Percentiles rank a stretch among this genome's conserved stretches.
These are phyloP conservation scores for Idaea biselata DNA, from an alignment of 2,888 invertebrate genomes.

Conservation along the genomic window DNA sequence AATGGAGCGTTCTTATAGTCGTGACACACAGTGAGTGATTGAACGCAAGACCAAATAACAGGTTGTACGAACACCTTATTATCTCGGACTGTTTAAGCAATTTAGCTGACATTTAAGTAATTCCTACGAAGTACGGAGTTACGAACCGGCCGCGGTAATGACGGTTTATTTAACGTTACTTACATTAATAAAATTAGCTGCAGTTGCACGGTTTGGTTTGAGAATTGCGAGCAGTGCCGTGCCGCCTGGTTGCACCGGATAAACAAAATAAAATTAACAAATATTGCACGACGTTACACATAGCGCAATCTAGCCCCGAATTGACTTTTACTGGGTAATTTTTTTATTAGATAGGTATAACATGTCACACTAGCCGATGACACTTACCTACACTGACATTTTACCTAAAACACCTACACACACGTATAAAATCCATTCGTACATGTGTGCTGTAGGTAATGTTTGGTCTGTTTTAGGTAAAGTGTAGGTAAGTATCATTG, in stretches of 20 bases:
- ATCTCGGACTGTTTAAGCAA: constrained; percentile 75
- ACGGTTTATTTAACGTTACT: constrained; percentile 24
- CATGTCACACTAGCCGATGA: too few species aligned
- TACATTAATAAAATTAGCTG: constrained; percentile 26
- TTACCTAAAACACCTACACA: too few species aligned
- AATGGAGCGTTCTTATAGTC: background rate
- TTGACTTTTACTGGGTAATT: too few species aligned
- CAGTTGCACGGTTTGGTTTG: background rate
- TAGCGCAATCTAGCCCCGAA: too few species aligned
- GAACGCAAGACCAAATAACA: constrained; percentile 75
- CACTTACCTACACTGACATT: too few species aligned
- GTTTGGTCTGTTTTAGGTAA: too few species aligned
- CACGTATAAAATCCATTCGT: too few species aligned
- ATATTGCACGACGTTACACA: too few species aligned
- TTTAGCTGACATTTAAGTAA: constrained; percentile 80
- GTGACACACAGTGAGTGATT: constrained; percentile 51
- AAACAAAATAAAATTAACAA: too few species aligned
- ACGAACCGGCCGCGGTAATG: constrained; percentile 42
- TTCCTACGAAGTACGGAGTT: constrained; percentile 53
- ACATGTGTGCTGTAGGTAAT: too few species aligned
- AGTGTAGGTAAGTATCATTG: too few species aligned
- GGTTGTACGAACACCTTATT: constrained; percentile 73
- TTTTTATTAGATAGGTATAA: too few species aligned
- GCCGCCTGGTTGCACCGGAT: background rate
- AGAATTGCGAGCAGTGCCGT: background rate